Evolutionary conservation across 2,888 invertebrate species (phyloP), one percentile per base, ranked within the genome.

Genomic region (Glaucopsyche alexis): DNA sequence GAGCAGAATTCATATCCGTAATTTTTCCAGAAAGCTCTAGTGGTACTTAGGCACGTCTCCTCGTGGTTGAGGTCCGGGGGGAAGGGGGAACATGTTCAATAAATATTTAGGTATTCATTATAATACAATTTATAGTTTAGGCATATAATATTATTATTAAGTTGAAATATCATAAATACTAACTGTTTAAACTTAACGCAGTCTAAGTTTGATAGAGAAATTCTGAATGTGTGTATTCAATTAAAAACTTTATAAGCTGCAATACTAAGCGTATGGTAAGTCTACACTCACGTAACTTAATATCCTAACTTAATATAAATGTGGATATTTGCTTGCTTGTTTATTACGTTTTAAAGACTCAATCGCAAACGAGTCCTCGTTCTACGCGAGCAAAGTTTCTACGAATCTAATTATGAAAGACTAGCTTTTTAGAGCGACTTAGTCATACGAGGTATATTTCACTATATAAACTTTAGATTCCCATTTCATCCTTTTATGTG

Each of bases 161-260:
- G 29, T 29, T 29, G 29, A 3, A 2, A 29, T 29, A 29, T 29
- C 29, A 29, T 29, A 29, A 29, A 29, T 29, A 29, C 60, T 60
- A 29, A 13, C 55, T 55, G 19, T 55, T 55, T 55, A 55, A 16
- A 55, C 19, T 11, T 55, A 55, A 55, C 52, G 9, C 16, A 16
- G 16, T 16, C 52, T 19, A 19, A 55, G 55, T 55, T 55, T 19
- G 55, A 55, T 55, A 55, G 55, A 55, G 19, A 16, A 16, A 16
- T 19, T 55, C 11, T 19, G 19, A 55, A 55, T 55, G 19, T 55
- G 55, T 55, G 19, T 19, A 55, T 19, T 55, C 55, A 55, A 55
- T 55, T 19, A 55, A 55, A 55, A 55, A 55, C 55, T 55, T 55
- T 19, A 55, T 19, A 19, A 55, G 55, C 19, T 55, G 19, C 19